Conservation (phyloP, 2,888 invertebrate species). For the Ormia ochracea region DNA sequence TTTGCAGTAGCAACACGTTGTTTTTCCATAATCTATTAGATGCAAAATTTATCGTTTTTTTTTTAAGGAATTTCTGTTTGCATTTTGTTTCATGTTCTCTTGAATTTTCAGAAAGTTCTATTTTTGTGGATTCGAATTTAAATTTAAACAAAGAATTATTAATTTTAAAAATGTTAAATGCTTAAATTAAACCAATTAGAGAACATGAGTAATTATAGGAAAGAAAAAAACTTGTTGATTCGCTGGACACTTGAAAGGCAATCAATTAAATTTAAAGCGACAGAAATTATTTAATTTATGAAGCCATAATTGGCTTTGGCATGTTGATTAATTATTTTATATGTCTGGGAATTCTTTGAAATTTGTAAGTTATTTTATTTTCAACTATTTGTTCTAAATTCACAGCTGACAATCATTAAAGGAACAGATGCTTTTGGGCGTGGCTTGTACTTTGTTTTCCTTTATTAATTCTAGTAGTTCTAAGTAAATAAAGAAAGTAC, state of each 20-base stretch:
- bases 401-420: constrained; percentile 34
- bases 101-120: neutral
- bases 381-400: constrained; percentile 12
- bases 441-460: no score
- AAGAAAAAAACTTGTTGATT: neutral
- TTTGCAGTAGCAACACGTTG: no score
- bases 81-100: no score
- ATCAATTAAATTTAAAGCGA: constrained; percentile 53
- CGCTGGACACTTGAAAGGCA: neutral
- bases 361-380: neutral
- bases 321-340: constrained; percentile 48
- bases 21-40: no score
- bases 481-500: no score
- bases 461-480: no score
- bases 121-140: neutral
- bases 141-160: neutral
- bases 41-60: neutral
- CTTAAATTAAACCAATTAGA: neutral
- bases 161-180: neutral
- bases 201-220: neutral
- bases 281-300: constrained; percentile 39
- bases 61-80: no score
- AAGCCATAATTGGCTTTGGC: constrained; percentile 50
- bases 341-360: neutral
- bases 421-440: neutral